phyloP scores from a whole-genome alignment of 2,888 invertebrate genomes.

The Caenorhabditis japonica region DNA sequence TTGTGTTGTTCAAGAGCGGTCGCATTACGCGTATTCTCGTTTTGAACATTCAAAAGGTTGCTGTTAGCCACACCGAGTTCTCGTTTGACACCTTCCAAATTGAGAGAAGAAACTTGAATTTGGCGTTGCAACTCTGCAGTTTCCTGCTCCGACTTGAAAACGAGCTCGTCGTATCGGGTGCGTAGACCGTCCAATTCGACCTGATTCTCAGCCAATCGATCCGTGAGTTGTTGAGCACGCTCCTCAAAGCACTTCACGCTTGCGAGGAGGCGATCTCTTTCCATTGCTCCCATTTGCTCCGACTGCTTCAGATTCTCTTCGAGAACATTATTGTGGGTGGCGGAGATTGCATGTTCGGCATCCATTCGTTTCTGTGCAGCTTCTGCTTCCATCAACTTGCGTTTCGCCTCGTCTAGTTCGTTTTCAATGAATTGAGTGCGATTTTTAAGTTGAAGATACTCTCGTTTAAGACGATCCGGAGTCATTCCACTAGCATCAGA shows the following conservation, averaged over 20 bases:
- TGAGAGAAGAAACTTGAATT: conserved; percentile 18
- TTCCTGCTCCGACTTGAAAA: conserved; percentile 20
- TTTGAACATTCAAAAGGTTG: conserved; percentile 5
- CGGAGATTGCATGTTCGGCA: conserved; percentile 43
- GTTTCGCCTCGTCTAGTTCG: conserved; percentile 58
- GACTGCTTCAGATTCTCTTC: conserved; percentile 59
- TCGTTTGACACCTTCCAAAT: conserved; percentile 17
- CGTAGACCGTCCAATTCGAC: conserved; percentile 21
- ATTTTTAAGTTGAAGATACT: conserved; percentile 62
- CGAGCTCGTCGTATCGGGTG: conserved; percentile 8
- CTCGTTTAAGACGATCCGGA: conserved; percentile 61
- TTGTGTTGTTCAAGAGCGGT: conserved; percentile 16
- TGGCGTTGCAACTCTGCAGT: conserved; percentile 34
- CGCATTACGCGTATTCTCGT: conserved; percentile 16
- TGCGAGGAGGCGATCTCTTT: conserved; percentile 48
- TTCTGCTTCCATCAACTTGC: conserved; percentile 46
- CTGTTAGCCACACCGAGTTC: conserved; percentile 17
- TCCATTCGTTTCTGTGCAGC: conserved; percentile 49
- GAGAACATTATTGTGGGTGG: conserved; percentile 44
- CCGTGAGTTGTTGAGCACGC: conserved; percentile 24
- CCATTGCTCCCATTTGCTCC: conserved; percentile 50
- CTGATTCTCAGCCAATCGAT: conserved; percentile 13
- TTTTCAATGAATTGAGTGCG: conserved; percentile 59
- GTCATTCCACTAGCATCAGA: conserved; percentile 50
- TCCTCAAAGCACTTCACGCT: conserved; percentile 42